Percentiles rank a stretch among this genome's conserved stretches.
These are phyloP conservation scores for Onychostoma macrolepis DNA, from an alignment of 2,113 vertebrate species.

Conservation along the genomic window DNA sequence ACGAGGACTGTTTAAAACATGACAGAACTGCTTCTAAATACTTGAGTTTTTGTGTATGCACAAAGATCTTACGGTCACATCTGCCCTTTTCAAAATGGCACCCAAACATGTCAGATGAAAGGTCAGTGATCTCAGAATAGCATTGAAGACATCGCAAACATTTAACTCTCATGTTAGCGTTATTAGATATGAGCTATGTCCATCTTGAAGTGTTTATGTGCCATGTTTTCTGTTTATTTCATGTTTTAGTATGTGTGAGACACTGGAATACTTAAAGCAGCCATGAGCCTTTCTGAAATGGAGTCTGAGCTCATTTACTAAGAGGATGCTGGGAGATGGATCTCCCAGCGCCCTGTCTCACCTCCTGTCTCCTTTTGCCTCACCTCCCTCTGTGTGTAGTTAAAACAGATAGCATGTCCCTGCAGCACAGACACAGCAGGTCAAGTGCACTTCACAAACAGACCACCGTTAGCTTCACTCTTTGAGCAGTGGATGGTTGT, in stretches of 20 bases:
- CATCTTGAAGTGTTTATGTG: background rate
- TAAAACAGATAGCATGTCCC: conserved; percentile 84
- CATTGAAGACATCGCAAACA: conserved; percentile 1
- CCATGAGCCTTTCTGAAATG: background rate
- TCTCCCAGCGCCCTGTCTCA: conserved; percentile 58
- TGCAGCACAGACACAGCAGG: conserved; percentile 76
- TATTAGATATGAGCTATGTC: conserved; percentile 4
- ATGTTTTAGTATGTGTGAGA: background rate
- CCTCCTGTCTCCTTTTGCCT: conserved; percentile 69
- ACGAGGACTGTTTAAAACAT: background rate
- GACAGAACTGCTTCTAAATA: conserved; percentile 13
- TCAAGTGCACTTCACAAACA: conserved; percentile 10
- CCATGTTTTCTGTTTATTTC: background rate
- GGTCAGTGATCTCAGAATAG: conserved; percentile 65
- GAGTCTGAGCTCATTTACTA: background rate
- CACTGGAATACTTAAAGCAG: background rate
- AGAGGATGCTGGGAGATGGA: conserved; percentile 75
- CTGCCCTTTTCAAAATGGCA: conserved; percentile 69
- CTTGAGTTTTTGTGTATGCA: conserved; percentile 24
- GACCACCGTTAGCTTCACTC: conserved; percentile 4
- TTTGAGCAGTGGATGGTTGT: conserved; percentile 8
- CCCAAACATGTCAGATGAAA: conserved; percentile 62
- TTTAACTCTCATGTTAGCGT: conserved; percentile 6
- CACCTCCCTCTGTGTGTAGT: conserved; percentile 85
- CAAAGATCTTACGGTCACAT: conserved; percentile 54